Evolutionary conservation across 2,797 vertebrate species (phyloP), one percentile per base, ranked within the genome.

Genomic region (Cuculus canorus): DNA sequence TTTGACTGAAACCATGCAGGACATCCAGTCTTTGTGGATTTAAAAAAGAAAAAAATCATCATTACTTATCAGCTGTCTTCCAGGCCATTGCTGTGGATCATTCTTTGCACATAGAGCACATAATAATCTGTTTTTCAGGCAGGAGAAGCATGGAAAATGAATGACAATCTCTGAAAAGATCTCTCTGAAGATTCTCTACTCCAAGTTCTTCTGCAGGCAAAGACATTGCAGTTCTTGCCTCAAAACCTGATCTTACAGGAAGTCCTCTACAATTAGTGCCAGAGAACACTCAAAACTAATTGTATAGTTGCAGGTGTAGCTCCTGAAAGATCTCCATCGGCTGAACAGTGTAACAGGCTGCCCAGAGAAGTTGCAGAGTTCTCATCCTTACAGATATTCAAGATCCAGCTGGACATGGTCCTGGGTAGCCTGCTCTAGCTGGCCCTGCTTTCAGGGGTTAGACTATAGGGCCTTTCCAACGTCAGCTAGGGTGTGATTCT

Each of bases 201-300:
- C 10, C 32, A 54, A 56, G 33, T 52, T 80, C 57, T 91, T 37
- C 50, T 93, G 87, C 53, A 78, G 27, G 61, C n/a, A 89, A 85
- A 50, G 8, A 23, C n/a, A 84, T 14, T 54, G 22, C 45, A 77
- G 32, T 37, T 70, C 43, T 39, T 71, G 33, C 25, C n/a, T 70
- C 32, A 66, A 72, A 87, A 17, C 15, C 53, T 59, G 41, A 80
- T 87, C 82, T 81, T 81, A 57, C 13, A 8, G 24, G 24, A 87
- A 78, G 13, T 50, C 13, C 37, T 85, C 54, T 68, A 69, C 22
- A 33, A 59, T 52, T 43, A 61, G 25, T 82, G 50, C 43, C 69
- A 86, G 35, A 81, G 48, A 78, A 54, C 25, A 90, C 45, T 13
- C 21, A 65, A 88, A 90, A 5, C 6, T 17, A 59, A 41, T 59